These are phyloP conservation scores for Lordiphosa fenestrarum DNA, from an alignment of 2,888 invertebrate genomes.

Conservation along the genomic window DNA sequence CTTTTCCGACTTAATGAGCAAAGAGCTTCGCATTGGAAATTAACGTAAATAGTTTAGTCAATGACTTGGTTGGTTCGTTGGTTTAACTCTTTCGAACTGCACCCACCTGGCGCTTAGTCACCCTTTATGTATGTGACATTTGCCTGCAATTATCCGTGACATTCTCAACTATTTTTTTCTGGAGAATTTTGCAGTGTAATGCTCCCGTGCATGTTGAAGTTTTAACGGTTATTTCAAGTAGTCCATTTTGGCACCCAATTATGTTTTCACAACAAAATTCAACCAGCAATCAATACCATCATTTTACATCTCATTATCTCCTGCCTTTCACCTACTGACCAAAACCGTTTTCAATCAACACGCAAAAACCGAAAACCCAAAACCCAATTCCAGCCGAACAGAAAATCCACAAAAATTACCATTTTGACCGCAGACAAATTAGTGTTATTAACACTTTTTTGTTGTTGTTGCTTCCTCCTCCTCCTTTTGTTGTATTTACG, in stretches of 20 bases:
- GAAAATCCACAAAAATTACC: conserved; percentile 74
- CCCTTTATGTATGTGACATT: conserved; percentile 9
- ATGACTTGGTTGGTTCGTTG: conserved; percentile 9
- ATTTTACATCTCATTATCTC: conserved; percentile 65
- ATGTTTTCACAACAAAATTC: conserved; percentile 35
- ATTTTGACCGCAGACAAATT: conserved; percentile 74
- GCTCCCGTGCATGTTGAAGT: neutral
- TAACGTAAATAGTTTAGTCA: conserved; percentile 12
- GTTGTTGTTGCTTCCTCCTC: conserved; percentile 5
- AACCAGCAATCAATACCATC: conserved; percentile 44
- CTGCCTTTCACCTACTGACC: conserved; percentile 68
- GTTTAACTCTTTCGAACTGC: too few relatives aligned
- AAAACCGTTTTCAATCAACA: conserved; percentile 57
- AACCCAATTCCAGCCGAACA: conserved; percentile 47
- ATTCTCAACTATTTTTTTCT: conserved; percentile 5
- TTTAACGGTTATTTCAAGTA: conserved; percentile 9
- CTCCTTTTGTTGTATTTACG: conserved; percentile 38
- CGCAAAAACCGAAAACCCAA: conserved; percentile 40
- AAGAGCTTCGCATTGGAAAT: conserved; percentile 11
- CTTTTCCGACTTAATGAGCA: conserved; percentile 9
- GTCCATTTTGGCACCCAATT: conserved; percentile 64
- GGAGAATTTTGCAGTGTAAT: conserved; percentile 4
- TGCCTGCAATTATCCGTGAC: conserved; percentile 14
- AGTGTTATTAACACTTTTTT: conserved; percentile 73
- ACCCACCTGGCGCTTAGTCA: conserved; percentile 41